Evolutionary conservation across 37 sponge, comb jelly and placozoan species (phyloP), one percentile per base, ranked within the genome.

Genomic region (Halichondria panicea): DNA sequence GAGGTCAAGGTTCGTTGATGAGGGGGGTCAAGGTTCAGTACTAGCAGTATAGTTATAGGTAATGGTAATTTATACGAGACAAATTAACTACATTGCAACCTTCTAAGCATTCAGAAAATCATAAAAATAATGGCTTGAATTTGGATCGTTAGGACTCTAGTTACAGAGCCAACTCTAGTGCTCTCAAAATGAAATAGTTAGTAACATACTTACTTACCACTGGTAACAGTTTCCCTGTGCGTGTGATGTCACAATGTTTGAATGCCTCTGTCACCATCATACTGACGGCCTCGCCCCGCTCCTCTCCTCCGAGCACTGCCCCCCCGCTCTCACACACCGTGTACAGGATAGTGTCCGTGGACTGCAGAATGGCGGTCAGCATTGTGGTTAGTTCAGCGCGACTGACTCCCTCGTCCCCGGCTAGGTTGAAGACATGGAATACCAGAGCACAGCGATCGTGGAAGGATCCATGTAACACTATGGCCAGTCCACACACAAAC

Each of bases 401-500:
- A 43, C 84, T 48, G 25, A 76, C 76, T 18, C 93, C 93, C 55
- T 93, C 94, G 31, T 94, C 91, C 7, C 81, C 87, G 54, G 60
- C 72, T 24, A 96, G 39, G 63, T 96, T 92, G 71, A 96, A 92
- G 35, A 89, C 77, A 3, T 81, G 68, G 77, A 96, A 96, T 34
- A 96, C 81, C 19, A 96, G 84, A 25, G 35, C 37, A 43, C 93
- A 89, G 56, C 84, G 86, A 28, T 89, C 90, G 7, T 66, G 52
- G 66, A 92, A 84, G 37, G 93, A 77, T 45, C 93, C 96, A 50
- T 92, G 84, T n/a, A 87, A 58, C 38, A 92, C 33, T 0, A 92
- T 55, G 1, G 96, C 84, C 25, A 92, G 77, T 6, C 93, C 96
- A 63, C 87, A 89, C 11, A 87, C 84, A 80, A 96, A 96, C 79